Base-by-base conservation (phyloP, 2,113 vertebrate species). In the Gulo gulo region DNA sequence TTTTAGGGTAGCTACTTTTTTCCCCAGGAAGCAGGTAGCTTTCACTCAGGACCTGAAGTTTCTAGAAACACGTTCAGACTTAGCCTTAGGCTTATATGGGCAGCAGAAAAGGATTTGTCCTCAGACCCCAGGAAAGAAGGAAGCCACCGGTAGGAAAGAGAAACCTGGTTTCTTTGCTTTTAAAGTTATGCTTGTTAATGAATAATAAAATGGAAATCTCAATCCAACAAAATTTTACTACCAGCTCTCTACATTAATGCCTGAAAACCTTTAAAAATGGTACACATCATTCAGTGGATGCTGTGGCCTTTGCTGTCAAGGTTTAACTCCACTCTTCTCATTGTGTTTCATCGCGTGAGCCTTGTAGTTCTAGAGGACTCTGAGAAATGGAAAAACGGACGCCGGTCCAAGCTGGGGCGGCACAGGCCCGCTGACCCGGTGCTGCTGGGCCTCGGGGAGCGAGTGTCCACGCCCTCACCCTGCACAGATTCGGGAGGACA, bases 11-110 rank as follows among this genome's bases (percentile, higher is more conserved):
- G 81, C n/a, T 29, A 24, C 95, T 74, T 36, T 36, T 71, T 34
- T 92, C 39, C 61, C 80, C 39, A 0, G 52, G 34, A 61, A 26
- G 61, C 65, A 83, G 47, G 55, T n/a, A 31, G n/a, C 2, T 59
- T 52, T 91, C 67, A 71, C 39, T n/a, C 39, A 61, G 29, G 13
- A n/a, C 52, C 52, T 57, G 52, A 7, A 52, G 65, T 18, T 84
- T 96, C 82, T 86, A 78, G 57, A 79, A 95, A 86, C 74, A 31
- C 36, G 26, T 92, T 84, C 59, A 83, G 52, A 88, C 88, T 73
- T 65, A 84, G 71, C 31, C 4, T 39, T 45, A 39, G 16, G 39
- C 47, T 59, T 71, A 9, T 39, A 6, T 7, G 47, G 12, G 52
- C 31, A 8, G 15, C 15, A 2, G 39, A 39, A 71, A 88, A 94